phyloP scores from a whole-genome alignment of 2,797 vertebrate species.

The Lepus townsendii region DNA sequence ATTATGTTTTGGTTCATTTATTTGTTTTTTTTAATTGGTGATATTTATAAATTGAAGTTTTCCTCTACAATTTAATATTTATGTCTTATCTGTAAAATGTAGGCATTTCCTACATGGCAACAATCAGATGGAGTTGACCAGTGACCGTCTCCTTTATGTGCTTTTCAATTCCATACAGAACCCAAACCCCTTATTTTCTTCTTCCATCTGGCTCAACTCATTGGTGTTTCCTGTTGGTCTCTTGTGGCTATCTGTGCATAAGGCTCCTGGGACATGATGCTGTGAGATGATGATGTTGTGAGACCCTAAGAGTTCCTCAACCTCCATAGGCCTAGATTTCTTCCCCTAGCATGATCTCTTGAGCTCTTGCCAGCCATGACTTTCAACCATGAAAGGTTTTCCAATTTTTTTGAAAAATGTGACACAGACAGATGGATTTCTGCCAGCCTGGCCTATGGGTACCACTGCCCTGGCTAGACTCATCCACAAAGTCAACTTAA shows the following conservation, averaged over 20 bases:
- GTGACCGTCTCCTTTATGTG: not conserved
- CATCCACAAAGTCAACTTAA: not conserved
- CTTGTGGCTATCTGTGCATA: not conserved
- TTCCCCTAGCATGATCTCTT: not conserved
- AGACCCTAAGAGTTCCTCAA: not conserved
- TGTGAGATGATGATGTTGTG: not conserved
- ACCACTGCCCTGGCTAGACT: not conserved
- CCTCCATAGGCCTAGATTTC: not conserved
- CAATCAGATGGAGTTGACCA: not conserved
- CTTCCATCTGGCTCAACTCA: not conserved
- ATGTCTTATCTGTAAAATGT: not conserved
- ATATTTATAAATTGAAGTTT: conserved; percentile 26
- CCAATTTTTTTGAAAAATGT: not conserved
- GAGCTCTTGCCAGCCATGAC: not conserved
- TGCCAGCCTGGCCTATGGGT: not conserved
- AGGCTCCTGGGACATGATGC: not conserved
- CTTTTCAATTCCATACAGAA: not conserved
- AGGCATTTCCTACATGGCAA: not conserved
- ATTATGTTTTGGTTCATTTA: not conserved
- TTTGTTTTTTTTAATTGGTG: not conserved
- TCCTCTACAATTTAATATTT: conserved; percentile 20
- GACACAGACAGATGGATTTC: not conserved
- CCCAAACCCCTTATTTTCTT: not conserved
- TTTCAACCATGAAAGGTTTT: not conserved
- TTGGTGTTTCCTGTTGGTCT: not conserved